Evolutionary conservation across 2,888 invertebrate species (phyloP), one percentile per base, ranked within the genome.

Genomic region (Phengaris arion): DNA sequence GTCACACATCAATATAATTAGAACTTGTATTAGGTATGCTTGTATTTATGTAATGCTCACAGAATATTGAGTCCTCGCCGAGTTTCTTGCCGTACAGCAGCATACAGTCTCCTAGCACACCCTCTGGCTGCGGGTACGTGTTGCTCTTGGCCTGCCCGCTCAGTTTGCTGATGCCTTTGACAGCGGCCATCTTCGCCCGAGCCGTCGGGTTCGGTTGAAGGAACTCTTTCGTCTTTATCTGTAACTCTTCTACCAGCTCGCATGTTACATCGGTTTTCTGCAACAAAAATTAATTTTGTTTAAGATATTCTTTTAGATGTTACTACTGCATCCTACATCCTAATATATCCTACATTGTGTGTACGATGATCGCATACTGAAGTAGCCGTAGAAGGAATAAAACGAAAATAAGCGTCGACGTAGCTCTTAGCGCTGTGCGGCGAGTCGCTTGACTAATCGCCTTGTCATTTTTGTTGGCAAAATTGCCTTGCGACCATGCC

Each of bases 51-150:
- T 15, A 15, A 9, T 78, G 88, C 93, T 94, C 93, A 96, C 98
- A 97, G 90, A 99, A 99, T 87, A 97, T 94, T 82, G 97, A 97
- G 84, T 99, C 98, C 82, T 99, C 99, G 79, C 99, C 99, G 80
- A 99, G 95, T 90, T 98, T 98, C 91, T 97, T 97, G 79, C 99
- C 99, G 88, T 98, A 99, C 83, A 96, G 96, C 80, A 97, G 94
- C 99, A 99, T 99, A 84, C 98, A 98, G 88, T 99, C 99, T 2
- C 99, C 99, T 55, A 99, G 95, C 64, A 97, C 97, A 74, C 99
- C 99, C 92, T 99, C 99, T 0, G 99, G 99, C 89, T 99, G 99
- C 74, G 99, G 99, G 92, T 99, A 99, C 69, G 99, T 98, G 86
- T 98, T 97, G 80, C 98, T 98, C 94, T 99, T 99, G 59, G 98